Conservation (phyloP, 2,888 invertebrate species). For the Cecidostiba fungosa region DNA sequence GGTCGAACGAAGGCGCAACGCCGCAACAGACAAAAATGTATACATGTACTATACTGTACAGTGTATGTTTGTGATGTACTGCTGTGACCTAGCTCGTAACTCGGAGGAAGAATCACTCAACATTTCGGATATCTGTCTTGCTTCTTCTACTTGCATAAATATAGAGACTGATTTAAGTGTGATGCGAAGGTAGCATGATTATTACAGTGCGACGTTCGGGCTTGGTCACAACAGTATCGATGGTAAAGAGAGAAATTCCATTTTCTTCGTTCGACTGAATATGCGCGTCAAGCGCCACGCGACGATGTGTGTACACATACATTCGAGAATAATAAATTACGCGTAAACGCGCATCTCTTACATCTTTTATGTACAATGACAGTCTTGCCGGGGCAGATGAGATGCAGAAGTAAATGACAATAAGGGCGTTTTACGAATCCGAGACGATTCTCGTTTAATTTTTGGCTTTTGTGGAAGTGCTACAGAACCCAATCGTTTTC, state of each 20-base stretch:
- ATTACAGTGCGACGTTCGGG: too few species aligned
- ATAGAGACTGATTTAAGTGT: too few species aligned
- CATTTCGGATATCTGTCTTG: too few species aligned
- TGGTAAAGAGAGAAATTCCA: slow-evolving; percentile 27
- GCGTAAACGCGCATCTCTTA: slow-evolving; percentile 35
- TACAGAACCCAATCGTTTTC: slow-evolving; percentile 35
- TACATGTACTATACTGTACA: background rate
- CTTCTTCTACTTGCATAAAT: too few species aligned
- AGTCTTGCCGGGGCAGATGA: slow-evolving; percentile 58
- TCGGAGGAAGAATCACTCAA: too few species aligned
- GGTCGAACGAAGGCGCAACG: slow-evolving; percentile 24
- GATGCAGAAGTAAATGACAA: slow-evolving; percentile 59
- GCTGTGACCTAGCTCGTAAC: too few species aligned
- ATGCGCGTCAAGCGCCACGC: slow-evolving; percentile 3
- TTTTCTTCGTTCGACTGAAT: slow-evolving; percentile 19
- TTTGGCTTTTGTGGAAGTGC: slow-evolving; percentile 21
- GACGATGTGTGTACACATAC: slow-evolving; percentile 7
- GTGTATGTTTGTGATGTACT: slow-evolving; percentile 36
- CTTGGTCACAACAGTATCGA: too few species aligned
- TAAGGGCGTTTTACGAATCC: slow-evolving; percentile 45
- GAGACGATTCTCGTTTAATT: slow-evolving; percentile 43
- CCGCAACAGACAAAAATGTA: background rate
- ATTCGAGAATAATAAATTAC: slow-evolving; percentile 45
- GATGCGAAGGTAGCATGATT: too few species aligned
- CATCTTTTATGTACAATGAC: slow-evolving; percentile 59